Evolutionary conservation across 2,797 vertebrate genomes (phyloP).

Genomic region (Typhlichthys eigenmanni): DNA sequence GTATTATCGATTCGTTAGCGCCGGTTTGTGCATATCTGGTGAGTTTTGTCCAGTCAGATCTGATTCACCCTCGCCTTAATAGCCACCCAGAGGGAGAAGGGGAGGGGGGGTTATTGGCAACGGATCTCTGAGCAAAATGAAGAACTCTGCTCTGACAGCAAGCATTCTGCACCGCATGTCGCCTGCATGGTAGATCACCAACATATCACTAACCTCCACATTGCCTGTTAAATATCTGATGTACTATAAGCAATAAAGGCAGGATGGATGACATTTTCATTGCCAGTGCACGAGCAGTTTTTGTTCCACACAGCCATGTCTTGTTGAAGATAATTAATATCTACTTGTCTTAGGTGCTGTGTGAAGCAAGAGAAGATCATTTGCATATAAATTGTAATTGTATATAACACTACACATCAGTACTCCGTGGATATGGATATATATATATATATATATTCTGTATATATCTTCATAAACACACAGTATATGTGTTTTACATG

Average conservation of each 20-base stretch:
- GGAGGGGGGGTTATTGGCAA: conserved; percentile 53
- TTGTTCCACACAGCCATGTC: conserved; percentile 10
- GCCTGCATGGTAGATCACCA: conserved; percentile 26
- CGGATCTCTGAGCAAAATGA: conserved; percentile 53
- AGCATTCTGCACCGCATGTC: not conserved
- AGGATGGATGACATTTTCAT: conserved; percentile 20
- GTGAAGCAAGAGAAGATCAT: conserved; percentile 7
- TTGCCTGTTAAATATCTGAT: conserved; percentile 15
- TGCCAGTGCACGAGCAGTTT: conserved; percentile 10
- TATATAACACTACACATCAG: conserved; percentile 15
- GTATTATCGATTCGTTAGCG: conserved; percentile 45
- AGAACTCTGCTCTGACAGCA: conserved; percentile 25
- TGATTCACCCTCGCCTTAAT: conserved; percentile 48
- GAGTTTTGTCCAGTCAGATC: conserved; percentile 48
- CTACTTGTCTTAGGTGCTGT: conserved; percentile 9
- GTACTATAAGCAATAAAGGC: conserved; percentile 3
- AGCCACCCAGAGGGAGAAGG: conserved; percentile 46
- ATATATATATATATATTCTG: not conserved
- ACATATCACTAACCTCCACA: not conserved
- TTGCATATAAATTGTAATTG: conserved; percentile 28
- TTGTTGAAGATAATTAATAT: conserved; percentile 22
- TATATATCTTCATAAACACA: too few species aligned
- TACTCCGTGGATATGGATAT: not conserved
- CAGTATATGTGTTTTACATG: not conserved
- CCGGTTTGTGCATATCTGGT: conserved; percentile 52